phyloP scores from a whole-genome alignment of 2,888 invertebrate genomes.

The Exephanes ischioxanthus region DNA sequence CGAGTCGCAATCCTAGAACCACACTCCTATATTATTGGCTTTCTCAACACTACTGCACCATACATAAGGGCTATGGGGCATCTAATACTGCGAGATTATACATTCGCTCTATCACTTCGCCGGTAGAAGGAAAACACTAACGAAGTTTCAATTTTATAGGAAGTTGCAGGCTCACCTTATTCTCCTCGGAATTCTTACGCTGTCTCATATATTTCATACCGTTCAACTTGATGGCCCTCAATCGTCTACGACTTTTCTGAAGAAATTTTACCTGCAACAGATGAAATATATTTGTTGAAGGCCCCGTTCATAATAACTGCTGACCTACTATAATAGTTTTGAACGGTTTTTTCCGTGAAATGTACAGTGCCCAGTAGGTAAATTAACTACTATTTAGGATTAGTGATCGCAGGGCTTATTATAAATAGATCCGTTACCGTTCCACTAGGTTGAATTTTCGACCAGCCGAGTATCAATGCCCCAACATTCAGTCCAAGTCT shows the following conservation, averaged over 20 bases:
- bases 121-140: neutral
- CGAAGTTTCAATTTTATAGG: neutral
- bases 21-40: conserved; percentile 71
- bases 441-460: conserved; percentile 86
- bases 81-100: conserved; percentile 11
- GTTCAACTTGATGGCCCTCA: conserved; percentile 86
- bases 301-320: neutral
- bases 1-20: conserved; percentile 79
- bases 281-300: neutral
- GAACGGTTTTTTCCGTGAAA: neutral
- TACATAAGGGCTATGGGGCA: conserved; percentile 9
- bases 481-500: conserved; percentile 85
- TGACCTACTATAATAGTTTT: neutral
- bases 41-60: conserved; percentile 7
- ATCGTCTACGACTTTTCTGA: conserved; percentile 86
- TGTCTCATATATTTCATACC: conserved; percentile 85
- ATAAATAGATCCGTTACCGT: conserved; percentile 82
- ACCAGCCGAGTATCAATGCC: conserved; percentile 85
- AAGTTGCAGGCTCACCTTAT: conserved; percentile 42
- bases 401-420: neutral
- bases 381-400: neutral
- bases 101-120: neutral
- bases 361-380: neutral
- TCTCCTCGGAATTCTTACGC: conserved; percentile 32
- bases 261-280: conserved; percentile 85